Base-by-base conservation (phyloP, 2,113 vertebrate species). In the Dendropsophus ebraccatus region DNA sequence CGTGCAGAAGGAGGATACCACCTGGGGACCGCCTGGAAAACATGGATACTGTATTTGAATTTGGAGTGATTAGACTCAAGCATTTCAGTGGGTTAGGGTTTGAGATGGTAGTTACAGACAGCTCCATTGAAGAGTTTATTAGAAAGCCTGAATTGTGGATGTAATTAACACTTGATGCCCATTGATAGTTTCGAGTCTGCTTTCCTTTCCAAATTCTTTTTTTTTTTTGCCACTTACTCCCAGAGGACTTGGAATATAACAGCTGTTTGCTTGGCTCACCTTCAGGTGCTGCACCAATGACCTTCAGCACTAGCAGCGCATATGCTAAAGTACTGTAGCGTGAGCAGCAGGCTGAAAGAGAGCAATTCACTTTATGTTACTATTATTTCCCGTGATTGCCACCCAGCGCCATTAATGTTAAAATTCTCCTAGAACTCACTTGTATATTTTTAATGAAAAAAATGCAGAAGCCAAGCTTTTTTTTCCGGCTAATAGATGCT, bases 311-410 rank as follows among this genome's bases (percentile, higher is more conserved):
- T 23, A 47, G 62, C 65, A 82, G 81, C 81, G 49, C 81, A 82
- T 82, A 52, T 82, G 47, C 45, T 82, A 82, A 82, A 82, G 81
- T 82, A 72, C 81, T 70, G 65, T 70, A 82, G 65, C 62, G 45
- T 52, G 81, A 82, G 65, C 62, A 82, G 60, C 81, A 70, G 81
- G 65, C 81, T 70, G 45, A 35, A 67, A 69, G 47, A 82, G 19
- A 82, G 81, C 81, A 82, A 82, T 82, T 70, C 81, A 52, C 81
- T 82, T 82, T 82, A 82, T 70, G 81, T 70, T 82, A 82, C 62
- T 70, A 70, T 82, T 67, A 70, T 82, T 69, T 82, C 45, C 28
- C 47, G 37, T 72, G 65, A 70, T 82, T 82, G 65, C 49, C 50
- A 52, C 47, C 28, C 28, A 82, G 47, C 72, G 65, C 28, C 81